phyloP scores from a whole-genome alignment of 2,113 vertebrate genomes.

The Paradoxurus hermaphroditus region DNA sequence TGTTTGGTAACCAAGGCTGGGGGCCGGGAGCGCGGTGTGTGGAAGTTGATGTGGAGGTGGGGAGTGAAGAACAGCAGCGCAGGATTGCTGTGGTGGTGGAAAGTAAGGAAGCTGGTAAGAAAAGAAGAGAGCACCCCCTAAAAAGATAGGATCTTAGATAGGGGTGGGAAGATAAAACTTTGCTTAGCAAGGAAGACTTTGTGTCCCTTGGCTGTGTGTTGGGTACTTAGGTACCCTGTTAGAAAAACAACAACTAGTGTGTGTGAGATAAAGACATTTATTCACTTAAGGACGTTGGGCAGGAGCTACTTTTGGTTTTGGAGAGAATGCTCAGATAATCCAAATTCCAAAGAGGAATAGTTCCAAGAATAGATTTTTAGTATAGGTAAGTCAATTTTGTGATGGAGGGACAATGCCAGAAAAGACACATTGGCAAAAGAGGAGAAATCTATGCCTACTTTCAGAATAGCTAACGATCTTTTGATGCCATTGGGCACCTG shows the following conservation, averaged over 20 bases:
- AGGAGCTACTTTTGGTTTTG: constrained; percentile 32
- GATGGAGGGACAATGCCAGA: neutral
- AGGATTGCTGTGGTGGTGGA: neutral
- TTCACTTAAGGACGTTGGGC: neutral
- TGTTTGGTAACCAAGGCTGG: neutral
- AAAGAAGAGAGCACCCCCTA: neutral
- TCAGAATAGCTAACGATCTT: neutral
- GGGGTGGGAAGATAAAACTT: neutral
- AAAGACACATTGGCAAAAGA: neutral
- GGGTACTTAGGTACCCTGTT: neutral
- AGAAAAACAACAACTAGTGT: neutral
- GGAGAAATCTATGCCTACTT: neutral
- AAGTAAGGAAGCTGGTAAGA: neutral
- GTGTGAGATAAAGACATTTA: neutral
- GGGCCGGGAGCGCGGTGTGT: neutral
- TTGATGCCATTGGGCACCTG: neutral
- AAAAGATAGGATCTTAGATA: neutral
- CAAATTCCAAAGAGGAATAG: constrained; percentile 10
- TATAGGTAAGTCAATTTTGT: neutral
- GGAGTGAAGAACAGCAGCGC: neutral
- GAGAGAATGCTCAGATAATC: neutral
- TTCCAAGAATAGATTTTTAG: constrained; percentile 17
- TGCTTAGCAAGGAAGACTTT: neutral
- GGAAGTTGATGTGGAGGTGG: neutral
- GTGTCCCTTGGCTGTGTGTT: neutral